phyloP scores from a whole-genome alignment of 2,113 vertebrate genomes.

The Ibidorhyncha struthersii region DNA sequence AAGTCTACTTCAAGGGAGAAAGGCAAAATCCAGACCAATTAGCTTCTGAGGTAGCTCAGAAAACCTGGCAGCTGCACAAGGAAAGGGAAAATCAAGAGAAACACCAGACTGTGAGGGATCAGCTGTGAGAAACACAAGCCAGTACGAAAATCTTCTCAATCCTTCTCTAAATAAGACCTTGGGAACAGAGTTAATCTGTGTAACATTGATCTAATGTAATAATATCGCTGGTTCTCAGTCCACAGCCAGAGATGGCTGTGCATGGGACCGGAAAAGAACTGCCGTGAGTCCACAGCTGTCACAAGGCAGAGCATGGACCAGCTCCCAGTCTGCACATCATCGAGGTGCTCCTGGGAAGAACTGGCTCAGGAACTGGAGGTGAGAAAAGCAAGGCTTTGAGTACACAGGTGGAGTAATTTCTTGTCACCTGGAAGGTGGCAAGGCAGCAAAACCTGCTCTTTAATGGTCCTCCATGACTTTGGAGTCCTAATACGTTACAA shows the following conservation, averaged over 20 bases:
- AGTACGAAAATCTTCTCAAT: not conserved
- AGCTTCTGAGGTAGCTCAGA: not conserved
- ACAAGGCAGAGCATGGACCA: not conserved
- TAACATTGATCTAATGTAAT: not conserved
- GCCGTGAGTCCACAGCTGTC: not conserved
- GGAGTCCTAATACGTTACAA: not conserved
- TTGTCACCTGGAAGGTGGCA: not conserved
- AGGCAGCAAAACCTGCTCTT: not conserved
- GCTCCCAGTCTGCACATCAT: not conserved
- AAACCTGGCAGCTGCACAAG: constrained; percentile 2
- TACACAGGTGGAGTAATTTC: not conserved
- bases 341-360: not conserved
- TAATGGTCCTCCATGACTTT: not conserved
- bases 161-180: not conserved
- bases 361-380: not conserved
- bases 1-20: not conserved
- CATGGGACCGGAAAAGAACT: not conserved
- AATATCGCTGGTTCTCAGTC: not conserved
- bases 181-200: not conserved
- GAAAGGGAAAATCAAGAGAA: not conserved
- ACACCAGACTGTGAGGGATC: not conserved
- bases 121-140: not conserved
- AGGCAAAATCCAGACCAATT: not conserved
- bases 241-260: not conserved
- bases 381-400: not conserved